Evolutionary conservation across 2,797 vertebrate species (phyloP).

Genomic region (Pseudochaenichthys georgianus): DNA sequence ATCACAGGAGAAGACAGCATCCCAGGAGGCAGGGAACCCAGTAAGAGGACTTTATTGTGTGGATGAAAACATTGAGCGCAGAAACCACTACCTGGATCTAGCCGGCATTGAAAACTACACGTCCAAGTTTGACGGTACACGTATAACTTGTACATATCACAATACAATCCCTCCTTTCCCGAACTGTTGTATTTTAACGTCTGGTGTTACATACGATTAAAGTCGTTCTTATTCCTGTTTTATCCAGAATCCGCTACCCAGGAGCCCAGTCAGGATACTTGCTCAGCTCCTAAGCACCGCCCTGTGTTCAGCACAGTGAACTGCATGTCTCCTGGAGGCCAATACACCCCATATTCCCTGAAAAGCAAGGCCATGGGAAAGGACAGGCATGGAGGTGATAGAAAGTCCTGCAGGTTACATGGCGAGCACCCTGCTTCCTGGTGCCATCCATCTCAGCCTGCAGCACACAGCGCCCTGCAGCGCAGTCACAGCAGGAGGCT

Average conservation of each 20-base stretch:
- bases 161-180: neutral
- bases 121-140: constrained; percentile 88
- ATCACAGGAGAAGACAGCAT: constrained; percentile 19
- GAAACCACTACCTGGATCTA: constrained; percentile 94
- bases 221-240: neutral
- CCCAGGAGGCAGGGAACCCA: constrained; percentile 9
- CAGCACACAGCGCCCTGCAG: constrained; percentile 78
- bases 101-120: constrained; percentile 93
- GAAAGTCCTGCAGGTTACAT: constrained; percentile 60
- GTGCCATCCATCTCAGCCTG: constrained; percentile 61
- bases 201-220: neutral
- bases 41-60: constrained; percentile 82
- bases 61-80: constrained; percentile 93
- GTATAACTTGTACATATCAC: constrained; percentile 61
- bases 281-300: constrained; percentile 38
- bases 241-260: constrained; percentile 75
- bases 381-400: constrained; percentile 41
- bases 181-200: neutral
- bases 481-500: constrained; percentile 88
- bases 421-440: constrained; percentile 60
- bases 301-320: constrained; percentile 39
- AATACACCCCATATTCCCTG: constrained; percentile 14
- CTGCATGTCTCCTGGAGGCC: constrained; percentile 12
- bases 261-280: constrained; percentile 63
- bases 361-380: constrained; percentile 32